Evolutionary conservation across 2,888 invertebrate genomes (phyloP).

Genomic region (Drosophila macrospina): DNA sequence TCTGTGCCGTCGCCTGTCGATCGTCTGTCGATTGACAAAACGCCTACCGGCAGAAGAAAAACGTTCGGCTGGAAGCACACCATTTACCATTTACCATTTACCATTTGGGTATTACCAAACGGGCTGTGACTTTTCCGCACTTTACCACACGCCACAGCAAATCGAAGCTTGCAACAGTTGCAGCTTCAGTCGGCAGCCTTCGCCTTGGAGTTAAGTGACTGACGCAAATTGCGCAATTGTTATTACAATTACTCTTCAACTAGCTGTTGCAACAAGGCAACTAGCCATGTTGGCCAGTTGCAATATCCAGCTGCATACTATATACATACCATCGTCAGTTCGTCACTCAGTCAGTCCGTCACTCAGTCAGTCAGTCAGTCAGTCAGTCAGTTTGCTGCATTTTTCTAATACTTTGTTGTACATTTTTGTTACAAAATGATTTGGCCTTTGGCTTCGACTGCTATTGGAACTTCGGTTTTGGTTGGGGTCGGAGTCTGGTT

Average conservation of each 20-base stretch:
- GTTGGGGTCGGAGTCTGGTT: slow-evolving; percentile 13
- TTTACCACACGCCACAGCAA: slow-evolving; percentile 63
- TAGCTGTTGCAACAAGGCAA: slow-evolving; percentile 39
- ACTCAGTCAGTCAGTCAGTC: slow-evolving; percentile 23
- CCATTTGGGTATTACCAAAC: slow-evolving; percentile 54
- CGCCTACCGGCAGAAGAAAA: slow-evolving; percentile 48
- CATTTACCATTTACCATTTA: slow-evolving; percentile 10
- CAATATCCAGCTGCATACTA: slow-evolving; percentile 24
- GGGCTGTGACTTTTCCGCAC: slow-evolving; percentile 74
- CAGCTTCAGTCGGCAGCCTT: slow-evolving; percentile 30
- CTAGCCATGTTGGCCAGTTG: slow-evolving; percentile 13
- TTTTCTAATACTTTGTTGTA: slow-evolving; percentile 64
- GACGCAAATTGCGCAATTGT: slow-evolving; percentile 79
- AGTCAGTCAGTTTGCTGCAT: slow-evolving; percentile 45
- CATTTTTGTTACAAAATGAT: slow-evolving; percentile 55
- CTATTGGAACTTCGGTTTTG: slow-evolving; percentile 4
- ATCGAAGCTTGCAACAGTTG: slow-evolving; percentile 34
- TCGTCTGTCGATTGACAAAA: slow-evolving; percentile 65
- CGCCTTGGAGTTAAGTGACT: slow-evolving; percentile 64
- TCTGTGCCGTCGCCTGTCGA: slow-evolving; percentile 76
- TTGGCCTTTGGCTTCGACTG: slow-evolving; percentile 60
- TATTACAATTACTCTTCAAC: slow-evolving; percentile 74
- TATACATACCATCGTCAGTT: slow-evolving; percentile 35
- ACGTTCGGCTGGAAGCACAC: slow-evolving; percentile 20
- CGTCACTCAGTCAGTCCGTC: slow-evolving; percentile 20